Evolutionary conservation across 1,140 invertebrate species (phyloP), one percentile per base, ranked within the genome.

Genomic region (Drosophila simulans): DNA sequence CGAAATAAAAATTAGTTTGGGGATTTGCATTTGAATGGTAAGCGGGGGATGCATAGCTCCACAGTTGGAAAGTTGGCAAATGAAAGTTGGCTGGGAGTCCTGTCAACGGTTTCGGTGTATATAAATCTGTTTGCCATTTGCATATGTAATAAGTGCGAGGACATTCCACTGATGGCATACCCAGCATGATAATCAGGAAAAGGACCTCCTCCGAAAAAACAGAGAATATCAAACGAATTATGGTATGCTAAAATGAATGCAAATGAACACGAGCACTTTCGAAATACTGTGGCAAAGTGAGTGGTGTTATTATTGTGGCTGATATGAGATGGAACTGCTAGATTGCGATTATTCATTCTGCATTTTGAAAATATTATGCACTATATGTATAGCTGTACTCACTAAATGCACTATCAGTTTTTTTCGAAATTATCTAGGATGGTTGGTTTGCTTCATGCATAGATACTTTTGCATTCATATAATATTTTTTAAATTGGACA

Each of bases 1-100:
- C 37, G 55, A 84, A 76, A 79, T 76, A 83, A 52, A 89, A 90
- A 91, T 91, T 90, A 81, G 88, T 83, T 90, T 81, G 72, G 88
- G 88, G 77, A 90, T 88, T 90, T 91, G 76, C 82, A 90, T 89
- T 83, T 89, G 78, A 85, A 86, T 85, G 39, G 62, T 39, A 43
- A 17, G 55, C 35, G 22, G 52, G 48, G 59, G 39, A 52, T 55
- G 25, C 45, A 49, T 31, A 55, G 49, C 39, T 40, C 8, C 57
- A 27, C 68, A 53, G 43, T 56, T 45, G 57, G 52, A 83, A 76
- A 83, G 71, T 84, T 80, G 45, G 59, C 22, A 63, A 80, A 80
- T 76, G 80, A 80, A 84, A 84, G 70, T 73, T 76, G 53, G 57
- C 43, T 58, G 59, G 4, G 48, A 52, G 52, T 42, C 45, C 62